Conservation (phyloP, 2,797 vertebrate genomes). For the Capromys pilorides region DNA sequence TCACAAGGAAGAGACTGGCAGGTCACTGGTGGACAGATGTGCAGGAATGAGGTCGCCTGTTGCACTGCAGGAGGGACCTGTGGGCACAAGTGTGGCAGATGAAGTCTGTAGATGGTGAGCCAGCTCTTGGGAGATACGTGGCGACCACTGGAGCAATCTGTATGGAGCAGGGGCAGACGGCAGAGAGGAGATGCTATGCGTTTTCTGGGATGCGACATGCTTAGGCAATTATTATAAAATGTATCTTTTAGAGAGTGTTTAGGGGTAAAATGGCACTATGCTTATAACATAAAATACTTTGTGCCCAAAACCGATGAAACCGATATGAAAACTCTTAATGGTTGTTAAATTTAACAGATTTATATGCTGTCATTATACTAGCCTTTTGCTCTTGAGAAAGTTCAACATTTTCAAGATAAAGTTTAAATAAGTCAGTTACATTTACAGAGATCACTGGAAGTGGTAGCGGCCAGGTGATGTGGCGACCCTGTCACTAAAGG, state of each 20-base stretch:
- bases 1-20: accelerated
- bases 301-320: background rate
- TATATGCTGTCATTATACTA: background rate
- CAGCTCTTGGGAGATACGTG: background rate
- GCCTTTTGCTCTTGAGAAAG: background rate
- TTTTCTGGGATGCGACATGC: background rate
- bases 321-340: background rate
- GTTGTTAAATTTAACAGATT: background rate
- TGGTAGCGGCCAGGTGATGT: background rate
- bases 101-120: background rate
- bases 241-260: background rate
- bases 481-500: background rate
- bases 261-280: background rate
- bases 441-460: background rate
- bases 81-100: background rate
- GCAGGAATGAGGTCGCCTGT: accelerated
- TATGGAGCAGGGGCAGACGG: background rate
- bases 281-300: background rate
- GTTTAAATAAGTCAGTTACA: background rate
- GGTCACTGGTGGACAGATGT: background rate
- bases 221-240: background rate
- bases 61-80: background rate
- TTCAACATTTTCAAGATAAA: slow-evolving; percentile 21
- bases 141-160: accelerated
- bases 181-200: background rate